Base-by-base conservation (phyloP, 2,797 vertebrate species). In the Sebastes hopkinsi region DNA sequence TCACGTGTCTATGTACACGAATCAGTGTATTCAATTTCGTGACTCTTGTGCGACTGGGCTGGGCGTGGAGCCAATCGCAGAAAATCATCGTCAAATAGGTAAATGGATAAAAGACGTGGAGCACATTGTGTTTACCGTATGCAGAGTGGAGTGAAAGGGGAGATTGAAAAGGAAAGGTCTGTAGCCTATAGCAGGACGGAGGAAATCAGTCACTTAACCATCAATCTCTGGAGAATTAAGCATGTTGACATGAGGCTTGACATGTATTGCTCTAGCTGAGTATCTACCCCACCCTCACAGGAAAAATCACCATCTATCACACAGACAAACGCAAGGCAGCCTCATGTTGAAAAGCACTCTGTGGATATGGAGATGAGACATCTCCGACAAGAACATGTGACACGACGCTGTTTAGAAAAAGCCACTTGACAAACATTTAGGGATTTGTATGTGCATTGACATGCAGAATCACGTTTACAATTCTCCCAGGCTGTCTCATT, bases 401-500 rank as follows among this genome's bases (percentile, higher is more conserved):
- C 64, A 67, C 13, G 18, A 32, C 2, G 13, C 6, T 42, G 50
- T 76, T 75, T 14, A 34, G n/a, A 73, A 58, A 30, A 55, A 69
- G 29, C 58, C 8, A 11, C 29, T 42, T 30, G 9, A 75, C 38
- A 75, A 52, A 66, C 20, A 77, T 56, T 65, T 27, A 8, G 29
- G 71, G 32, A 75, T 61, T 52, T 68, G 30, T 58, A 9, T 54
- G 7, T 23, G 42, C 18, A 73, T 82, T 29, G 2, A 60, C 30
- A 80, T 83, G 76, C 80, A 74, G 50, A 65, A 56, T 70, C 77
- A 83, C 20, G 8, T 58, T 55, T 12, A 2, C 56, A 65, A n/a
- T 58, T 67, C 77, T 88, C 65, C 68, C 68, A 69, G 8, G 76
- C 61, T 64, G 52, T 67, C 38, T 73, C 64, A 76, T 10, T 13